Percentiles rank a stretch among this genome's conserved stretches.
Evolutionary conservation across 2,113 vertebrate species (phyloP).

Genomic region (Eulemur rufifrons): DNA sequence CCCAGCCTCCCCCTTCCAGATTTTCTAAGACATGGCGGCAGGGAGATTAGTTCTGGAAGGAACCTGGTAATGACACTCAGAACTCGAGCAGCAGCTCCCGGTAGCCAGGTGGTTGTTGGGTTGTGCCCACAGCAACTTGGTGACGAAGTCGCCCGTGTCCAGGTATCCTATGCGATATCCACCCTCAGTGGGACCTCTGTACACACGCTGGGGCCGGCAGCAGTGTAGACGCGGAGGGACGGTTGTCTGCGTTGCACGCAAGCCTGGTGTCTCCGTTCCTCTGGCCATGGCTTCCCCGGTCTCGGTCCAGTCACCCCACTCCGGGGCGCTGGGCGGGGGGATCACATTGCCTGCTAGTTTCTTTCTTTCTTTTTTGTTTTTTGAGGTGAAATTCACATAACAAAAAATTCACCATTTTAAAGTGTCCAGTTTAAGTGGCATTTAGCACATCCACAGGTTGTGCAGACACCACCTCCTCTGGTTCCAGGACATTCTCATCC

Average conservation of each 20-base stretch:
- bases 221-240: not conserved
- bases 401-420: not conserved
- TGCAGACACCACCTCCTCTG: not conserved
- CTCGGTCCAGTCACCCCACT: not conserved
- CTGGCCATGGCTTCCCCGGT: too few species aligned
- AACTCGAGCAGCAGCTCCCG: not conserved
- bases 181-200: fast-evolving
- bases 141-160: not conserved
- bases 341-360: not conserved
- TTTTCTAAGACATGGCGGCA: not conserved
- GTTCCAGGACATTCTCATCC: not conserved
- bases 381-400: not conserved
- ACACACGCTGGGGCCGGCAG: fast-evolving
- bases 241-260: fast-evolving
- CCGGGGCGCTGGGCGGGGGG: not conserved
- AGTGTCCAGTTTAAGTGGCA: not conserved
- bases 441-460: not conserved
- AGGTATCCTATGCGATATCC: not conserved
- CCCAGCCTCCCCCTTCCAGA: not conserved
- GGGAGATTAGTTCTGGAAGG: not conserved
- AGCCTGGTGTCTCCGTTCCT: not conserved
- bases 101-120: not conserved
- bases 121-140: not conserved
- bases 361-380: not conserved
- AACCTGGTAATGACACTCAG: not conserved